A percentile compares a stretch with the other conserved stretches of the same genome.
phyloP scores from a whole-genome alignment of 2,888 invertebrate species.

The Melanchra persicariae region DNA sequence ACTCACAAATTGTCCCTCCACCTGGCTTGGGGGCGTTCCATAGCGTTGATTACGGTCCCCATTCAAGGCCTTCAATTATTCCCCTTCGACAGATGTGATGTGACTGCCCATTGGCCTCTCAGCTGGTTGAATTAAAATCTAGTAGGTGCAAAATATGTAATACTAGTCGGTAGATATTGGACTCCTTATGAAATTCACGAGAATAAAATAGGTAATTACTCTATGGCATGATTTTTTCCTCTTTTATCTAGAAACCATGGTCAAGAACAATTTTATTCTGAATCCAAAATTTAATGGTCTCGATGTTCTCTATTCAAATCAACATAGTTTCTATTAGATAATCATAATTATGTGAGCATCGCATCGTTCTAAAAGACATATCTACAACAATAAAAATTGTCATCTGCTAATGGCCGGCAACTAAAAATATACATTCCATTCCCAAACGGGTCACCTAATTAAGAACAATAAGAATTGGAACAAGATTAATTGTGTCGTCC shows the following conservation, averaged over 20 bases:
- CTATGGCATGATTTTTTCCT: too few species aligned
- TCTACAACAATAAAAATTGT: neutral
- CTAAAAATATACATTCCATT: constrained; percentile 35
- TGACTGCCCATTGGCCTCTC: constrained; percentile 31
- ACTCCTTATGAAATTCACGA: neutral
- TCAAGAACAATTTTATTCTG: neutral
- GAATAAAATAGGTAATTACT: neutral
- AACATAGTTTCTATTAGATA: neutral
- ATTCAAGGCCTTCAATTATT: constrained; percentile 30
- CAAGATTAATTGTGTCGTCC: constrained; percentile 67
- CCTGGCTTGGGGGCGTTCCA: constrained; percentile 46
- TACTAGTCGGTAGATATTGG: neutral
- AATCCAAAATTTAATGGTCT: neutral
- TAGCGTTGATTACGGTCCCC: constrained; percentile 38
- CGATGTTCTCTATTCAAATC: neutral
- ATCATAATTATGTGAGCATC: neutral
- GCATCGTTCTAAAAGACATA: neutral
- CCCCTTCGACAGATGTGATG: constrained; percentile 56
- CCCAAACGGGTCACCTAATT: constrained; percentile 64
- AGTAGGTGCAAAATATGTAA: neutral
- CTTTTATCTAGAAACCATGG: neutral
- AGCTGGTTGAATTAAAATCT: constrained; percentile 37
- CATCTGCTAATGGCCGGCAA: constrained; percentile 1
- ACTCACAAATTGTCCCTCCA: constrained; percentile 23
- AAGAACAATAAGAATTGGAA: constrained; percentile 59